Evolutionary conservation across 2,113 vertebrate species (phyloP).

Genomic region (Centropus bengalensis): DNA sequence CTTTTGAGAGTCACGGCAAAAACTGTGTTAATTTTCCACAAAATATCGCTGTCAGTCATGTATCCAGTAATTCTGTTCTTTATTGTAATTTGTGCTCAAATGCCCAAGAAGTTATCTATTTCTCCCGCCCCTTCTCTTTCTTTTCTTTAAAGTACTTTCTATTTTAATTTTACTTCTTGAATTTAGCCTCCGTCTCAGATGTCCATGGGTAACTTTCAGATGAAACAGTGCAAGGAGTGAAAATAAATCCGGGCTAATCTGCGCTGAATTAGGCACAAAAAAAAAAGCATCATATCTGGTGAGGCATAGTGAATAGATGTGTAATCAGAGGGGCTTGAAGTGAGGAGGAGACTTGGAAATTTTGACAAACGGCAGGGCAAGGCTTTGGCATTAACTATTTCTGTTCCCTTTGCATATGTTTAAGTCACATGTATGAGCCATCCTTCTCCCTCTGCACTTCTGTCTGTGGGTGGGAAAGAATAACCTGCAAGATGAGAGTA

Average conservation of each 20-base stretch:
- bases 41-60: background rate
- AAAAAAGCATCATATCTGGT: background rate
- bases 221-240: background rate
- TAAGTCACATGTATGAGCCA: fast-evolving
- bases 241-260: background rate
- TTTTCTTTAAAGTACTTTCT: background rate
- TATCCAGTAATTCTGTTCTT: background rate
- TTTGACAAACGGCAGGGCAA: background rate
- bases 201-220: background rate
- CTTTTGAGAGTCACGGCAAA: background rate
- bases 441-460: background rate
- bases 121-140: background rate
- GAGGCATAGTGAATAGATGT: background rate
- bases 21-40: background rate
- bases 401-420: background rate
- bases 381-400: background rate
- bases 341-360: background rate
- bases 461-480: background rate
- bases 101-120: background rate
- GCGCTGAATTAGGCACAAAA: fast-evolving
- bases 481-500: background rate
- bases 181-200: background rate
- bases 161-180: background rate
- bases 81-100: background rate
- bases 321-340: background rate